These are phyloP conservation scores for Elymnias hypermnestra DNA, from an alignment of 1,140 invertebrate genomes.

Conservation along the genomic window DNA sequence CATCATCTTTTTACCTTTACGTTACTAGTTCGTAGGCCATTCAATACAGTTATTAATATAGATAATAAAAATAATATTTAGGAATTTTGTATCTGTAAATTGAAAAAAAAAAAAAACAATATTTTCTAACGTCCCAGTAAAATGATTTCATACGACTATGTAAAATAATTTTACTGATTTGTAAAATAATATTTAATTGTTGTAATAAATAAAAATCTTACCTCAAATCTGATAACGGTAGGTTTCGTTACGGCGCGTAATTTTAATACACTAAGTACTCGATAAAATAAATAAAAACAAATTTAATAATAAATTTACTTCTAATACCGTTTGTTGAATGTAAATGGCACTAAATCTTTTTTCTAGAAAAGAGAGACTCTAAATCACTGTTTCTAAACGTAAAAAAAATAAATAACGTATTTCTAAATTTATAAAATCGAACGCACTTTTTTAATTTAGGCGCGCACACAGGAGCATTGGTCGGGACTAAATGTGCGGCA, in stretches of 20 bases:
- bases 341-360: background rate
- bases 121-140: no score
- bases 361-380: constrained; percentile 8
- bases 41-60: no score
- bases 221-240: background rate
- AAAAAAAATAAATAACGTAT: constrained; percentile 1
- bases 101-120: no score
- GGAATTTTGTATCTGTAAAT: no score
- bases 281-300: background rate
- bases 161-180: background rate
- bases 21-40: no score
- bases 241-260: constrained; percentile 1
- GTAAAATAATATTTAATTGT: background rate
- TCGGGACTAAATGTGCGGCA: constrained; percentile 23
- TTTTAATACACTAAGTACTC: constrained; percentile 1
- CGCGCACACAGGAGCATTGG: constrained; percentile 21
- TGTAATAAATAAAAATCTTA: constrained; percentile 4
- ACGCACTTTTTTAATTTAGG: constrained; percentile 21
- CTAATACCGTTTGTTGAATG: no score
- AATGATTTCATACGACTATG: no score
- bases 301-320: no score
- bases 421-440: constrained; percentile 14
- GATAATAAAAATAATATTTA: no score
- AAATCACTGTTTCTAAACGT: constrained; percentile 1
- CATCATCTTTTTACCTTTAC: constrained; percentile 2